phyloP scores from a whole-genome alignment of 1,140 invertebrate species.

The Mamestra configurata region DNA sequence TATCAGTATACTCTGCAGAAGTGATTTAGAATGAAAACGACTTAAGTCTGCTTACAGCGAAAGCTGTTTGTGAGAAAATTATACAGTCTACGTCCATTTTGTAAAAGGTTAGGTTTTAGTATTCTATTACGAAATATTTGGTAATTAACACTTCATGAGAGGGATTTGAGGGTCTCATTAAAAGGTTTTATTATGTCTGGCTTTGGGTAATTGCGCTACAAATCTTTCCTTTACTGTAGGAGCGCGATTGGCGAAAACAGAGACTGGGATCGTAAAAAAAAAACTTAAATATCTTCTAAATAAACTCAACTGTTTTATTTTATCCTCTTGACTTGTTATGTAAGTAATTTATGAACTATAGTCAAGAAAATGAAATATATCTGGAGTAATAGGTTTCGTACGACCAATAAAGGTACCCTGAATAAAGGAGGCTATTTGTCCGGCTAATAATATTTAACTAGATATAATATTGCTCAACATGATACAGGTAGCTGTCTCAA shows the following conservation, averaged over 20 bases:
- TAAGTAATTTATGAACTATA: conserved; percentile 1
- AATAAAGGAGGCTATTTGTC: conserved; percentile 25
- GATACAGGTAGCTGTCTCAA: conserved; percentile 31
- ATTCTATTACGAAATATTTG: conserved; percentile 32
- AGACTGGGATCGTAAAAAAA: neutral
- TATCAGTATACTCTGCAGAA: neutral
- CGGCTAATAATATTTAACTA: conserved; percentile 31
- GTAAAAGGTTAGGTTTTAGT: conserved; percentile 5
- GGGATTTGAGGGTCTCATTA: conserved; percentile 25
- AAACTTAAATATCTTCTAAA: neutral
- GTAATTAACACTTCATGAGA: conserved; percentile 26
- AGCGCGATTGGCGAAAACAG: neutral
- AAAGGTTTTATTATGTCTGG: conserved; percentile 39
- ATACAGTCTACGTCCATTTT: neutral
- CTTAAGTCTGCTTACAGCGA: neutral
- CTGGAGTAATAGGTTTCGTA: conserved; percentile 11
- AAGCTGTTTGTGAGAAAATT: neutral
- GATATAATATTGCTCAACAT: conserved; percentile 27
- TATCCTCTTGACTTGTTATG: neutral
- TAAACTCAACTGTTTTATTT: neutral
- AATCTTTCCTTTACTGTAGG: neutral
- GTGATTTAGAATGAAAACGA: neutral
- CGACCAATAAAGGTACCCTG: conserved; percentile 14
- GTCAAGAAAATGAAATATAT: conserved; percentile 1
- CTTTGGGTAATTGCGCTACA: conserved; percentile 13